Evolutionary conservation across 37 sponge, comb jelly and placozoan species (phyloP).

Genomic region (Mnemiopsis leidyi): DNA sequence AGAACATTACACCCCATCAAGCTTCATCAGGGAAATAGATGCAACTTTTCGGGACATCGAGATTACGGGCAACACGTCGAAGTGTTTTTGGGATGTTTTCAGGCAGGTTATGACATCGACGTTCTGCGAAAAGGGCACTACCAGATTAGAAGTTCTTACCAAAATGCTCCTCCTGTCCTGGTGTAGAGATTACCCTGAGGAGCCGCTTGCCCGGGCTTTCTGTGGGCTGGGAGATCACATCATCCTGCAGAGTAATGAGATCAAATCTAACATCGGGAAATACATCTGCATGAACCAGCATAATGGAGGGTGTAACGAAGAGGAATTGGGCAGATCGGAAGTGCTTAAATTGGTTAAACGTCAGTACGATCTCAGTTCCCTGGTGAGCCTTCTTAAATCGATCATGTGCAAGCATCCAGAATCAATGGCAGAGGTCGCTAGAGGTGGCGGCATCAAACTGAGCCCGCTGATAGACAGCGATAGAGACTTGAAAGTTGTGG

Average conservation of each 20-base stretch:
- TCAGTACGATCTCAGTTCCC: neutral
- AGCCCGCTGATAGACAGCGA: too few relatives aligned
- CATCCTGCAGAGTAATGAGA: neutral
- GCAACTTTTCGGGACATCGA: too few relatives aligned
- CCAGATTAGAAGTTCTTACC: neutral
- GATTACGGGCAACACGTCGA: neutral
- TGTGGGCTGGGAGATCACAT: neutral
- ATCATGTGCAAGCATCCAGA: neutral
- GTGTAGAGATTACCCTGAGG: neutral
- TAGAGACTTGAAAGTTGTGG: too few relatives aligned
- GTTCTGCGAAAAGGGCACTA: neutral
- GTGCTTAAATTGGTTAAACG: too few relatives aligned
- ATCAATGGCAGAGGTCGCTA: neutral
- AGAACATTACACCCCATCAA: too few relatives aligned
- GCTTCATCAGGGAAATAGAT: too few relatives aligned
- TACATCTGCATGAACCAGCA: too few relatives aligned
- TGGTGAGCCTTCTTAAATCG: neutral
- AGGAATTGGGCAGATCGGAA: too few relatives aligned
- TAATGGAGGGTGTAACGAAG: too few relatives aligned
- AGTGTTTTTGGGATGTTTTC: neutral
- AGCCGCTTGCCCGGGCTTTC: neutral
- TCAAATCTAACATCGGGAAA: too few relatives aligned
- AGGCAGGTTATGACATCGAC: neutral
- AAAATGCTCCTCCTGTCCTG: neutral
- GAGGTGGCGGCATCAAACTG: neutral